phyloP scores from a whole-genome alignment of 2,113 vertebrate genomes.

The Coreoperca whiteheadi region DNA sequence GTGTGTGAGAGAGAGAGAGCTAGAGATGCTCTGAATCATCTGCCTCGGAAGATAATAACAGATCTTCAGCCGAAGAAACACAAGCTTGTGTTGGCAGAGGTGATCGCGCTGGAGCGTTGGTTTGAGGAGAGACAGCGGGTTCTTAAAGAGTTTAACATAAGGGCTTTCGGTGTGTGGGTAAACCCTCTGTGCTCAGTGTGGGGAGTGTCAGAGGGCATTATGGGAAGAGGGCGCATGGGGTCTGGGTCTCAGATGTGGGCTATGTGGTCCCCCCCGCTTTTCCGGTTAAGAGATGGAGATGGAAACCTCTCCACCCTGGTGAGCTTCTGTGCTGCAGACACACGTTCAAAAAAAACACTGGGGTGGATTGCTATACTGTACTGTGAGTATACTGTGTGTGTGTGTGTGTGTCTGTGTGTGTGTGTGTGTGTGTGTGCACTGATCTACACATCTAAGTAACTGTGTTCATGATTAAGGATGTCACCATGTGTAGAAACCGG shows the following conservation, averaged over 20 bases:
- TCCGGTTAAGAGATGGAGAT: constrained; percentile 63
- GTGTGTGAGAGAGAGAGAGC: constrained; percentile 9
- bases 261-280: constrained; percentile 62
- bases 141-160: constrained; percentile 72
- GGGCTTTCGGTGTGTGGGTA: constrained; percentile 49
- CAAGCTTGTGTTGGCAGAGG: constrained; percentile 69
- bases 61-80: constrained; percentile 63
- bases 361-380: not conserved
- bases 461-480: constrained; percentile 28
- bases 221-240: constrained; percentile 61
- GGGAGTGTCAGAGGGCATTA: constrained; percentile 59
- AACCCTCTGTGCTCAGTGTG: constrained; percentile 44
- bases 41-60: constrained; percentile 73
- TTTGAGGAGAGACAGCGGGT: constrained; percentile 64
- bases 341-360: constrained; percentile 59
- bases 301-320: constrained; percentile 59
- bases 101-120: constrained; percentile 48
- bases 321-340: constrained; percentile 70
- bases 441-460: not conserved
- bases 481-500: constrained; percentile 27
- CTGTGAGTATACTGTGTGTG: not conserved
- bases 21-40: constrained; percentile 46
- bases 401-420: constrained; percentile 27
- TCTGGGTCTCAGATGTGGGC: constrained; percentile 80
- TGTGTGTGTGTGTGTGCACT: constrained; percentile 18